Evolutionary conservation across 2,888 invertebrate genomes (phyloP).

Genomic region (Selenia dentaria): DNA sequence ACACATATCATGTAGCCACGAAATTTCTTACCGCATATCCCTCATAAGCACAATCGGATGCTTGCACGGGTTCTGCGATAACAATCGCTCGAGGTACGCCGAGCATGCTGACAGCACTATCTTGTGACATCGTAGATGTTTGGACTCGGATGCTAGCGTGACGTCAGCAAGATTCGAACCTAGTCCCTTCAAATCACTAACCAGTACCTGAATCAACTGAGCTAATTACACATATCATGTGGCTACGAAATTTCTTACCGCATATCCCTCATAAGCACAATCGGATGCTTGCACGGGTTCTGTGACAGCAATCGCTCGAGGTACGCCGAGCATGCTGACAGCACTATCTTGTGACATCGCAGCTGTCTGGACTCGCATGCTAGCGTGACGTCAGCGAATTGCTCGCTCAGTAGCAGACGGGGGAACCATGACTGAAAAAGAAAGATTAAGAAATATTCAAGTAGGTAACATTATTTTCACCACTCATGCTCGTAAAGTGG

Average conservation of each 20-base stretch:
- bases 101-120: conserved; percentile 95
- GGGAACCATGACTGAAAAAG: conserved; percentile 87
- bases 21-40: conserved; percentile 86
- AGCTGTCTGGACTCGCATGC: conserved; percentile 94
- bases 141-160: conserved; percentile 94
- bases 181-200: too few relatives aligned
- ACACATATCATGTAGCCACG: too few relatives aligned
- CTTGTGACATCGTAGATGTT: conserved; percentile 94
- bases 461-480: too few relatives aligned
- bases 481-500: too few relatives aligned
- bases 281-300: conserved; percentile 94
- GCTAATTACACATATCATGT: too few relatives aligned
- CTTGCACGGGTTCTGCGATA: conserved; percentile 94
- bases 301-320: conserved; percentile 91
- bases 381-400: conserved; percentile 94
- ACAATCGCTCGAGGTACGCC: conserved; percentile 92
- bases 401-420: conserved; percentile 89
- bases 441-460: too few relatives aligned
- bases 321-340: conserved; percentile 94
- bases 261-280: conserved; percentile 93
- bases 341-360: conserved; percentile 94
- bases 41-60: conserved; percentile 94
- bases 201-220: too few relatives aligned
- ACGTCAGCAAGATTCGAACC: conserved; percentile 97
- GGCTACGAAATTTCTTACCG: conserved; percentile 66